These are phyloP conservation scores for Aphidoletes aphidimyza DNA, from an alignment of 2,888 invertebrate species.

Conservation along the genomic window DNA sequence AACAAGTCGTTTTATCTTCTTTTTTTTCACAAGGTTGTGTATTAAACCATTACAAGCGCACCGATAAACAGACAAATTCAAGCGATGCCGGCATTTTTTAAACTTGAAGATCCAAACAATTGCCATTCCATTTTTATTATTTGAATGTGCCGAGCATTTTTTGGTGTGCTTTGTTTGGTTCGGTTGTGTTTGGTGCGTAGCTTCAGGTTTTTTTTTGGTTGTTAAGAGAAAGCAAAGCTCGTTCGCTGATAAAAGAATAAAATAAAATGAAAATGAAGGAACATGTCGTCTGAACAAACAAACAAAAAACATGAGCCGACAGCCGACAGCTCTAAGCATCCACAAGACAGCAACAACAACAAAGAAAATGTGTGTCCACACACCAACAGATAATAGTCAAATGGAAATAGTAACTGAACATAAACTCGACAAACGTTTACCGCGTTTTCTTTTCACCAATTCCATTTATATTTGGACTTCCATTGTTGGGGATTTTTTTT, in stretches of 20 bases:
- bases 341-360: not conserved
- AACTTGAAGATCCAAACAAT: not conserved
- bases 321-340: not conserved
- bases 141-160: no score
- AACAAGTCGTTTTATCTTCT: constrained; percentile 46
- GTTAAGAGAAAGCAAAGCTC: not conserved
- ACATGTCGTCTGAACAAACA: not conserved
- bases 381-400: not conserved
- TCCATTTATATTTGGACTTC: no score
- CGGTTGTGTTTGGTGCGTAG: not conserved
- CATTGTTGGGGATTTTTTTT: no score
- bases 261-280: not conserved
- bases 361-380: not conserved
- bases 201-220: constrained; percentile 26
- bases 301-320: not conserved
- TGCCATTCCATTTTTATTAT: not conserved
- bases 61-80: constrained; percentile 52
- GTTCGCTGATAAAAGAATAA: not conserved
- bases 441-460: not conserved
- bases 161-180: no score
- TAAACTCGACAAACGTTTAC: not conserved
- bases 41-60: constrained; percentile 51
- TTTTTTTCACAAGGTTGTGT: constrained; percentile 12
- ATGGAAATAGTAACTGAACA: not conserved
- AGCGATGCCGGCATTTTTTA: constrained; percentile 5